Percentiles rank a stretch among this genome's conserved stretches.
Evolutionary conservation across 2,888 invertebrate species (phyloP).

Genomic region (Acanthosepion lycidas): DNA sequence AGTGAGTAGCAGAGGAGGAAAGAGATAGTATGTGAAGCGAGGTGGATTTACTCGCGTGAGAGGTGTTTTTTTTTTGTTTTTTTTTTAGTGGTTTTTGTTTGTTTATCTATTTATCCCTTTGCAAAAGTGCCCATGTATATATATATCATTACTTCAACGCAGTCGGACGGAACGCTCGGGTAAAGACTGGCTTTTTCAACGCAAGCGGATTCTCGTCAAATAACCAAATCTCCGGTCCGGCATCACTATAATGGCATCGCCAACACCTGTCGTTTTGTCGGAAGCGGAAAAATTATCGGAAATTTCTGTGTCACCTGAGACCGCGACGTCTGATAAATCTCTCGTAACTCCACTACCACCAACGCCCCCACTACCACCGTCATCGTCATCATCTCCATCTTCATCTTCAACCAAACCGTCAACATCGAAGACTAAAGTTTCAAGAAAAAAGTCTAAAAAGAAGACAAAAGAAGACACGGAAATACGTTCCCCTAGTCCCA

Average conservation of each 20-base stretch:
- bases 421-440: not conserved
- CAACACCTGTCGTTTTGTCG: not conserved
- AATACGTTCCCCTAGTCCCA: not conserved
- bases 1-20: not conserved
- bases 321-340: not conserved
- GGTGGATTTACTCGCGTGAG: not conserved
- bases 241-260: not conserved
- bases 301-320: not conserved
- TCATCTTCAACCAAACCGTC: not conserved
- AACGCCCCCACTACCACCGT: not conserved
- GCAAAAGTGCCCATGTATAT: not conserved
- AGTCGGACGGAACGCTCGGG: not conserved
- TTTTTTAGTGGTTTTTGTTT: too few species aligned
- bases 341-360: not conserved
- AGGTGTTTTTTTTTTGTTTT: too few species aligned
- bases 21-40: not conserved
- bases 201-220: not conserved
- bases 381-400: not conserved
- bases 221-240: not conserved
- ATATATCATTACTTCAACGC: not conserved
- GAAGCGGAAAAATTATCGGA: slow-evolving; percentile 9
- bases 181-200: not conserved
- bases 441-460: not conserved
- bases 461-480: not conserved
- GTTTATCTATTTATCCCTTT: not conserved